Base-by-base conservation (phyloP, 2,888 invertebrate species). In the Athrips mouffetella region DNA sequence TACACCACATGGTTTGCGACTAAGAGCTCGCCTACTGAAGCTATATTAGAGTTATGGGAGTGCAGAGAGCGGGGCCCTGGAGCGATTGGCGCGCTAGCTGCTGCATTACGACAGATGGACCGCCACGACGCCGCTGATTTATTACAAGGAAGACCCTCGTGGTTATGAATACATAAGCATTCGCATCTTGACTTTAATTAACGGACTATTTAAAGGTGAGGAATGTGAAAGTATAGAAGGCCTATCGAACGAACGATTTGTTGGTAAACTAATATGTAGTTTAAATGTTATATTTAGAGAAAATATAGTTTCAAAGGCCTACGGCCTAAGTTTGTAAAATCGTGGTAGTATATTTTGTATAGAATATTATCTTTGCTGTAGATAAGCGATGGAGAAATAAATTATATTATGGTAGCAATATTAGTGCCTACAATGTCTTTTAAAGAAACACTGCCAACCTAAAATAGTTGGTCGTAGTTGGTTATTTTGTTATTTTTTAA, bases 1-100 rank as follows among this genome's bases (percentile, higher is more conserved):
- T 98, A 98, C 79, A 97, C 98, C 57, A 97, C 97, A 73, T 98
- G 96, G 90, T 98, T 99, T 75, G 98, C 98, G 51, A 97, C 98
- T 16, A 98, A 98, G 85, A 93, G 95, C 53, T 98, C 98, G 62
- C 99, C 99, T 8, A 98, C 98, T 7, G 98, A 98, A 77, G 96
- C 96, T 78, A 97, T 98, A 65, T 89, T 98, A 59, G 97, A 98
- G 81, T 82, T 98, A 62, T 98, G 98, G 98, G 98, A 98, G 80
- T 97, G 98, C 44, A 90, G 97, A 58, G 94, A 96, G 75, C 90
- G 95, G 51, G 94, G 95, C 57, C 92, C 94, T 47, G 93, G 94
- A 46, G 95, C 96, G 48, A 90, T 94, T 23, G 93, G 94, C 31
- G 94, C 96, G 67, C 90, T 97, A 55, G 87, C 79, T 18, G 72